Conservation (phyloP, 2,113 vertebrate species). For the Zapornia atra region DNA sequence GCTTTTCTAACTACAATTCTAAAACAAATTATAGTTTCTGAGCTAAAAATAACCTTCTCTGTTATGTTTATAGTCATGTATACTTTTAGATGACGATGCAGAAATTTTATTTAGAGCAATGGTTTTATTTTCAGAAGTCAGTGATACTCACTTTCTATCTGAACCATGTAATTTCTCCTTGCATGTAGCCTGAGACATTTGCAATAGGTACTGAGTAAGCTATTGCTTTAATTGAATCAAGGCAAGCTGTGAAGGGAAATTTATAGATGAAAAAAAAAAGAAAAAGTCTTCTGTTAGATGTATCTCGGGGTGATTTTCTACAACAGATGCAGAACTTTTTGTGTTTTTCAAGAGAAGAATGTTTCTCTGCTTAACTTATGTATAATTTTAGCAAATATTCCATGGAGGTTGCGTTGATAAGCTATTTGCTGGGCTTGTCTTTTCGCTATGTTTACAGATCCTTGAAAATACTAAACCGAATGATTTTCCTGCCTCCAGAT, state of each 20-base stretch:
- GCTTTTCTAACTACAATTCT: slow-evolving; percentile 40
- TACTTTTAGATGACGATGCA: slow-evolving; percentile 41
- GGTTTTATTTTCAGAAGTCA: slow-evolving; percentile 59
- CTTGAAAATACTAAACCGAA: slow-evolving; percentile 60
- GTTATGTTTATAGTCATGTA: not conserved
- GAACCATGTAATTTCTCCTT: slow-evolving; percentile 48
- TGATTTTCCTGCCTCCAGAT: not conserved
- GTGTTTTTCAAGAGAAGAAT: slow-evolving; percentile 59
- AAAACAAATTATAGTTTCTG: slow-evolving; percentile 24
- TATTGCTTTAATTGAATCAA: slow-evolving; percentile 51
- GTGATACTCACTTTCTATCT: slow-evolving; percentile 11
- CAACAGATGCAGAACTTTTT: slow-evolving; percentile 62
- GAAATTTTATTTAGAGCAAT: slow-evolving; percentile 54
- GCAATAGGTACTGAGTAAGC: slow-evolving; percentile 15
- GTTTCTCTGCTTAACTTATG: slow-evolving; percentile 64
- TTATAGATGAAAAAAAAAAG: not conserved
- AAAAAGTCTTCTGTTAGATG: slow-evolving; percentile 21
- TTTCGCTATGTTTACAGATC: slow-evolving; percentile 42
- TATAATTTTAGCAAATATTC: slow-evolving; percentile 64
- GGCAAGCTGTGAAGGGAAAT: slow-evolving; percentile 20
- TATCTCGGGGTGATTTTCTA: slow-evolving; percentile 42
- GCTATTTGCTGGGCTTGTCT: slow-evolving; percentile 27
- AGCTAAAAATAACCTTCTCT: slow-evolving; percentile 52
- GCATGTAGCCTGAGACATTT: not conserved
- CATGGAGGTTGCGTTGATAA: slow-evolving; percentile 52